Conservation (phyloP, 2,797 vertebrate genomes). For the Fratercula arctica region DNA sequence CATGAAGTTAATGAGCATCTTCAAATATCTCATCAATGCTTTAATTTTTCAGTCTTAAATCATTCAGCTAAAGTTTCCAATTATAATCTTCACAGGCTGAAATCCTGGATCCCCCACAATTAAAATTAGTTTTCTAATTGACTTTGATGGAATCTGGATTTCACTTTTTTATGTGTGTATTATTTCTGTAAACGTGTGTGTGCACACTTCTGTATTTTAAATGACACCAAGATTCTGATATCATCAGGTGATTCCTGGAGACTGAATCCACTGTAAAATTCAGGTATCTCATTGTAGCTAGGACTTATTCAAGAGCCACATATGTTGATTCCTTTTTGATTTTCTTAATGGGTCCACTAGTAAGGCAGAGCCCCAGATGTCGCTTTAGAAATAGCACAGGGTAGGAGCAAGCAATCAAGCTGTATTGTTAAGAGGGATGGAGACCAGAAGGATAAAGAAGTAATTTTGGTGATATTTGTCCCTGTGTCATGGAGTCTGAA, state of each 20-base stretch:
- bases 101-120: not conserved
- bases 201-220: not conserved
- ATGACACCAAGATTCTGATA: not conserved
- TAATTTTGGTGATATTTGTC: not conserved
- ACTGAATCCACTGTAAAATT: not conserved
- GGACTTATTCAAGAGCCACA: not conserved
- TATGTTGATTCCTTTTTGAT: not conserved
- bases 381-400: not conserved
- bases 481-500: not conserved
- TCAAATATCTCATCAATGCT: not conserved
- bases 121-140: not conserved
- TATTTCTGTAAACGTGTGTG: not conserved
- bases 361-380: not conserved
- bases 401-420: not conserved
- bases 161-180: not conserved
- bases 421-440: not conserved
- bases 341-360: not conserved
- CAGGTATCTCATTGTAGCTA: not conserved
- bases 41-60: not conserved
- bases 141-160: not conserved
- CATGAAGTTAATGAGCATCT: not conserved
- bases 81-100: not conserved
- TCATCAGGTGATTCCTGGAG: not conserved
- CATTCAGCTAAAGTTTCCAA: not conserved
- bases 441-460: not conserved